Evolutionary conservation across 2,888 invertebrate species (phyloP), one percentile per base, ranked within the genome.

Genomic region (Nomada fucata): DNA sequence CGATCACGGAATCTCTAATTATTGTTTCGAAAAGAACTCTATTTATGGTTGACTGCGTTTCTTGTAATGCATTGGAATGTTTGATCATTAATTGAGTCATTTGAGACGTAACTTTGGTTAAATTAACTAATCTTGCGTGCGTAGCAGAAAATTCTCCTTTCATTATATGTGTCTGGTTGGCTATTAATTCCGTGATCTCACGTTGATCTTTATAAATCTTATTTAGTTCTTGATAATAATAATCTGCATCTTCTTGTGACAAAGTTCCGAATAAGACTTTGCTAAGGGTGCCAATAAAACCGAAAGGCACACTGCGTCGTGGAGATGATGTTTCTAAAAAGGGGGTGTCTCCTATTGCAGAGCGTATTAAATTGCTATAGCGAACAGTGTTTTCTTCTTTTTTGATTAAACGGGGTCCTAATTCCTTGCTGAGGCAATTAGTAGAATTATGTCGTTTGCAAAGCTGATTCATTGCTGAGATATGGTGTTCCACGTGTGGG

Each of bases 191-290:
- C 0, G 61, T 10, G 1, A 61, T 7, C 3, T 44, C 18, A 18
- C 18, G 42, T 20, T 61, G 44, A 7, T 42, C 61, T 15, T 7
- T 20, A 44, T 61, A 42, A 42, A 61, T 18, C 7, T 61, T 61
- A 42, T 61, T n/a, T 18, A 53, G n/a, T 53, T 53, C 53, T 1
- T 53, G 18, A 0, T 53, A 15, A 20, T 53, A 53, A 53, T 4
- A 44, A 15, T n/a, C 20, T 0, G 61, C 61, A 0, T 61, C 44
- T 10, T 36, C 15, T 2, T 61, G 42, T 2, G 36, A 13, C 2
- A 61, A n/a, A 2, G 61, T 61, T 42, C 61, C 61, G n/a, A 61
- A 61, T 42, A 61, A 29, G 0, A 42, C n/a, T 10, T 61, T 36
- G 10, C 61, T 61, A 5, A 61, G n/a, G 2, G 61, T 15, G 5